Conservation (phyloP, 2,888 invertebrate species). For the Leptinotarsa rubiginosa region DNA sequence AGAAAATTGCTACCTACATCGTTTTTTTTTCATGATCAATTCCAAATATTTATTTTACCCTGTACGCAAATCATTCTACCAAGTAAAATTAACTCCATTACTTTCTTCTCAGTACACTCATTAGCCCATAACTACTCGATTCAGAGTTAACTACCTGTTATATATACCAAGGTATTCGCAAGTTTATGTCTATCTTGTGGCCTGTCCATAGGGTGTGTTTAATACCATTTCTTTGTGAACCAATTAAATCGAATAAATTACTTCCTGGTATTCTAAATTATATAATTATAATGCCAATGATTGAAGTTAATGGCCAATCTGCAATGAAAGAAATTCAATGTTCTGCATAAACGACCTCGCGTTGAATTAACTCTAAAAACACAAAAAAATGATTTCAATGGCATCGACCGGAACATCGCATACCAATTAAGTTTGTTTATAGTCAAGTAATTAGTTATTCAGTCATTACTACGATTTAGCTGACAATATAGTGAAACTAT, state of each 20-base stretch:
- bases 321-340: not conserved
- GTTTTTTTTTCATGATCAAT: too few relatives aligned
- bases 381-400: not conserved
- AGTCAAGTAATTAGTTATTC: too few relatives aligned
- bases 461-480: too few relatives aligned
- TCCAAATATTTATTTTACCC: too few relatives aligned
- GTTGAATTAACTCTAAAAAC: not conserved
- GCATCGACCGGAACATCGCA: not conserved
- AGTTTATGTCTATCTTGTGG: constrained; percentile 6
- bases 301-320: not conserved
- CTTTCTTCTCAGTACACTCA: not conserved
- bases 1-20: too few relatives aligned
- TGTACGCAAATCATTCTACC: not conserved
- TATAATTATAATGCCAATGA: not conserved
- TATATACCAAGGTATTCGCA: not conserved
- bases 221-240: constrained; percentile 15
- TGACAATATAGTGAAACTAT: too few relatives aligned
- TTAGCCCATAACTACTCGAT: not conserved
- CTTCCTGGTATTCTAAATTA: constrained; percentile 9
- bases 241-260: constrained; percentile 14
- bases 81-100: not conserved
- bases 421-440: too few relatives aligned
- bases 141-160: constrained; percentile 4
- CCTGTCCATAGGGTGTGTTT: constrained; percentile 9
- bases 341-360: constrained; percentile 1